Evolutionary conservation across 2,888 invertebrate genomes (phyloP).

Genomic region (Pammene aurita): DNA sequence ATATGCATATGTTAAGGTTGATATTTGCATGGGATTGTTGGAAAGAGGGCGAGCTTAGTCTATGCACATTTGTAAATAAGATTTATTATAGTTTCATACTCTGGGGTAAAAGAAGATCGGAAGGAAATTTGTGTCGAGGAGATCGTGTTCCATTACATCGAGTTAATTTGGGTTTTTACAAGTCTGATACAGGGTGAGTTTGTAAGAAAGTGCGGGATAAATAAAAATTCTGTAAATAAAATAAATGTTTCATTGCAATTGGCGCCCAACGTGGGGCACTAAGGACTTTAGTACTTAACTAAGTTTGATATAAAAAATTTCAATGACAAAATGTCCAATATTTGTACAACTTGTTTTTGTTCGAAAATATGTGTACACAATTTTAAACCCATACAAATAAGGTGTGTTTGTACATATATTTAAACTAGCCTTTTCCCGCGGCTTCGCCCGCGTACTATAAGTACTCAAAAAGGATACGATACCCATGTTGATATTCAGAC

Average conservation of each 20-base stretch:
- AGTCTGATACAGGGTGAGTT: not conserved
- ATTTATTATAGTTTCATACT: constrained; percentile 37
- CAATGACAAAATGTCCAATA: too few relatives aligned
- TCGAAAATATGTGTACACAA: too few relatives aligned
- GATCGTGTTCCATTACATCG: constrained; percentile 7
- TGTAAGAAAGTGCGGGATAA: not conserved
- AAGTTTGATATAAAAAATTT: too few relatives aligned
- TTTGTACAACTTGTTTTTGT: too few relatives aligned
- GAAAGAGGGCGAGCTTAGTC: constrained; percentile 22
- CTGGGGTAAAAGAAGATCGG: constrained; percentile 22
- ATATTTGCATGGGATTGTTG: not conserved
- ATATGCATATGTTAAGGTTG: constrained; percentile 7
- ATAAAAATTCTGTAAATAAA: not conserved
- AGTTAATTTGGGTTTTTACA: constrained; percentile 19
- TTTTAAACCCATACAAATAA: too few relatives aligned
- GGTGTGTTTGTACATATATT: too few relatives aligned
- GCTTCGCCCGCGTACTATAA: too few relatives aligned
- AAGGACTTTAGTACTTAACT: too few relatives aligned
- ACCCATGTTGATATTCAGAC: too few relatives aligned
- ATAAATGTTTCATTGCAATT: not conserved
- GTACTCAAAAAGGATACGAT: too few relatives aligned
- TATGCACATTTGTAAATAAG: constrained; percentile 39
- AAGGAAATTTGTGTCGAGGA: constrained; percentile 34
- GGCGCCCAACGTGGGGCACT: not conserved
- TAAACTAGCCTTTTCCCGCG: too few relatives aligned